Evolutionary conservation across 64 coral and sea anemone species (phyloP), one percentile per base, ranked within the genome.

Genomic region (Hydrozoanthus tunicans): DNA sequence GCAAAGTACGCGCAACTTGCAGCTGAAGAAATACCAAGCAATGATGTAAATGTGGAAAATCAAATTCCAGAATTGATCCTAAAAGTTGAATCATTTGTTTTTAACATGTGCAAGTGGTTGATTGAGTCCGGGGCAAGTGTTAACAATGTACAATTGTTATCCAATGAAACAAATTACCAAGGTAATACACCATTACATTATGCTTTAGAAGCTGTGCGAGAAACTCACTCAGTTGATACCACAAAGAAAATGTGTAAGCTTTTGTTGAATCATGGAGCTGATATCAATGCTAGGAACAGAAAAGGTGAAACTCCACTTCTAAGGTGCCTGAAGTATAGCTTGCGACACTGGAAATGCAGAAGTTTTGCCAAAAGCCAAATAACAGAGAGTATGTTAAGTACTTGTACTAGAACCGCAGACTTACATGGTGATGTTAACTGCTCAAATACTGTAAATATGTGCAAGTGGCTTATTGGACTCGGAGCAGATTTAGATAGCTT

Each of bases 391-490:
- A 59, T 0, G 8, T 17, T 9, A n/a, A 56, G 56, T 52, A 79
- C 6, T 58, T n/a, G 56, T 20, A 20, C n/a, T 17, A 20, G 20
- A 20, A 20, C 20, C 20, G 77, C 58, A 58, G 77, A 79, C 56
- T 57, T n/a, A 6, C 9, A 52, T 57, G 77, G 4, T 79, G 17
- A 57, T 59, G 56, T 4, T 0, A 23, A 52, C 6, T 79, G 53
- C 3, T 79, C 56, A 20, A 56, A 79, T 23, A 79, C 77, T 79
- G 77, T 79, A 79, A 79, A 79, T 79, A 79, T 79, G 77, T 79
- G 77, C 58, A 59, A 54, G 3, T 79, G 77, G 77, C 77, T 79
- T n/a, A 79, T 79, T 79, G 77, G 25, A 79, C 56, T 9, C 0
- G 55, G 77, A 79, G 77, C 77, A 7, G 77, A 57, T 25, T 15